Evolutionary conservation across 2,888 invertebrate species (phyloP).

Genomic region (Chymomyza procnemis): DNA sequence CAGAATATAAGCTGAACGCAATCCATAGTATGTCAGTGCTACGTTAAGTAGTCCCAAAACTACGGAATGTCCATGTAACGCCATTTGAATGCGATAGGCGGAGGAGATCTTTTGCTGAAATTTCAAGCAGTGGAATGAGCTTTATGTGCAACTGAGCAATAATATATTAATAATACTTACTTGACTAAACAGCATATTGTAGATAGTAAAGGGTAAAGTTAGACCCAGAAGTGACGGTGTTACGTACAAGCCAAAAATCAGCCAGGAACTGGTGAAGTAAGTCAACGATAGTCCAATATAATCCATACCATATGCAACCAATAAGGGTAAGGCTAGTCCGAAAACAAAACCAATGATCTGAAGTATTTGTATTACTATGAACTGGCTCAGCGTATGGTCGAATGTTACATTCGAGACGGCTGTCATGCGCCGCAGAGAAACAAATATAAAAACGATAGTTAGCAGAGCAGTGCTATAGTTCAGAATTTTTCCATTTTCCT

Average conservation of each 20-base stretch:
- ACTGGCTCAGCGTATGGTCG: conserved; percentile 52
- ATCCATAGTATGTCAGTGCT: conserved; percentile 46
- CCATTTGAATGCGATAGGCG: conserved; percentile 67
- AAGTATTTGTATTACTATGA: conserved; percentile 34
- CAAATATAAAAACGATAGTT: conserved; percentile 64
- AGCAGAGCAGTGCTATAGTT: conserved; percentile 74
- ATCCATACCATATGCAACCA: conserved; percentile 76
- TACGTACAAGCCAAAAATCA: conserved; percentile 77
- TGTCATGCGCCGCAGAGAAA: conserved; percentile 69
- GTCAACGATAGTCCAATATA: conserved; percentile 79
- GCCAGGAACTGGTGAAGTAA: conserved; percentile 81
- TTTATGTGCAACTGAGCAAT: background rate
- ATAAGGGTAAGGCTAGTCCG: conserved; percentile 66
- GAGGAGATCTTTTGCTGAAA: conserved; percentile 63
- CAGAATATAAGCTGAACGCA: conserved; percentile 71
- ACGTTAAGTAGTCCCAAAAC: conserved; percentile 58
- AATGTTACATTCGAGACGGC: conserved; percentile 53
- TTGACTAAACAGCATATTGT: conserved; percentile 60
- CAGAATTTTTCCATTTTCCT: conserved; percentile 75
- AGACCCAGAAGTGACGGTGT: conserved; percentile 74
- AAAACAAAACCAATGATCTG: conserved; percentile 62
- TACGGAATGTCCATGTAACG: conserved; percentile 71
- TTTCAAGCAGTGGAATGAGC: background rate
- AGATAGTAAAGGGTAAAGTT: conserved; percentile 64
- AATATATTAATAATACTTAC: no score